Percentiles rank a stretch among this genome's conserved stretches.
Evolutionary conservation across 2,797 vertebrate genomes (phyloP).

Genomic region (Poeciliopsis infans): DNA sequence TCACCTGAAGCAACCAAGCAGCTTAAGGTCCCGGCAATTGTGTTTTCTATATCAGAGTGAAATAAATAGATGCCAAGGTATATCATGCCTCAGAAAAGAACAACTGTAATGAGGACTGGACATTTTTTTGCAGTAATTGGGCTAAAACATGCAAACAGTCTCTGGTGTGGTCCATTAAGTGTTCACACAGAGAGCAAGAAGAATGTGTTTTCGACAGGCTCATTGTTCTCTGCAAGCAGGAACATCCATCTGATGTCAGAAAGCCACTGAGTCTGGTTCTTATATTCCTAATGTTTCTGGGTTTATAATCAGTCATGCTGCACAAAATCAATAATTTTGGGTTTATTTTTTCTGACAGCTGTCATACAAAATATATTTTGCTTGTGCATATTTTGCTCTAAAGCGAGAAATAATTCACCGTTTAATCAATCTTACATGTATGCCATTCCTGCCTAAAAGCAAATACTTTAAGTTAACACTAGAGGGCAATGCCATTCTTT

Average conservation of each 20-base stretch:
- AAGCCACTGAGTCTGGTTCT: neutral
- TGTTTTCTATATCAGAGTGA: constrained; percentile 24
- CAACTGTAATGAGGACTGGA: constrained; percentile 58
- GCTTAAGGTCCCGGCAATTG: constrained; percentile 59
- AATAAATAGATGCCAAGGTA: constrained; percentile 46
- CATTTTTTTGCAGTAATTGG: constrained; percentile 58
- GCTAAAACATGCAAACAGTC: constrained; percentile 51
- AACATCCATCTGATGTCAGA: constrained; percentile 16
- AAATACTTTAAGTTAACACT: constrained; percentile 52
- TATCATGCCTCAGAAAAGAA: constrained; percentile 57
- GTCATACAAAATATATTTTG: constrained; percentile 8
- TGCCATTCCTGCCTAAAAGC: constrained; percentile 4
- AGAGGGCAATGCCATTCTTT: constrained; percentile 70
- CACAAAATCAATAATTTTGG: constrained; percentile 15
- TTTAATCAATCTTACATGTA: neutral
- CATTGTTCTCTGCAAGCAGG: constrained; percentile 21
- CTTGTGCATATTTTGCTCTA: constrained; percentile 24
- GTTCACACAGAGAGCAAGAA: constrained; percentile 36
- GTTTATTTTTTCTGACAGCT: constrained; percentile 7
- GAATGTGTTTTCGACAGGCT: constrained; percentile 24
- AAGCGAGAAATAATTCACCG: constrained; percentile 31
- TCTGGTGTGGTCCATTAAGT: constrained; percentile 36
- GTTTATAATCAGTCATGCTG: constrained; percentile 16
- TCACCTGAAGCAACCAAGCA: constrained; percentile 54
- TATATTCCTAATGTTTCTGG: neutral